A percentile compares a stretch with the other conserved stretches of the same genome.
These are phyloP conservation scores for Cepaea hortensis DNA, from an alignment of 2,888 invertebrate species.

Conservation along the genomic window DNA sequence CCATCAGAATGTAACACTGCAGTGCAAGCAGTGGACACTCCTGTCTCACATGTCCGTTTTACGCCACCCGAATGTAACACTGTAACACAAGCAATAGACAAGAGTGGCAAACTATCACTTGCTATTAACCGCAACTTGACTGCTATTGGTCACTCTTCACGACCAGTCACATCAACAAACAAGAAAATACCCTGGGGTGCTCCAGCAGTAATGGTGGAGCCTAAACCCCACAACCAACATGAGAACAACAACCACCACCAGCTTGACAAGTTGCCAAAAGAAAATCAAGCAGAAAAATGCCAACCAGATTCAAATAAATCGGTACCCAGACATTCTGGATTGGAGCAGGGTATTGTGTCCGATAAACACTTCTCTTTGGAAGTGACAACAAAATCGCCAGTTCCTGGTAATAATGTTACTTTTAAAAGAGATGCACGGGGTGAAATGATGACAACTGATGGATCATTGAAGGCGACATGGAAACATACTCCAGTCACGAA, in stretches of 20 bases:
- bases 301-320: not conserved
- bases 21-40: not conserved
- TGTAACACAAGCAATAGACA: not conserved
- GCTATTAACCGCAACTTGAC: too few species aligned
- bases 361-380: too few species aligned
- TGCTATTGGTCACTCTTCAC: not conserved
- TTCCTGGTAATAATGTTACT: not conserved
- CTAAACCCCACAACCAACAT: not conserved
- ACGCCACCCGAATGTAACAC: not conserved
- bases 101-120: not conserved
- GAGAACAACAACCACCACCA: not conserved
- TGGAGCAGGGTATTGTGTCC: not conserved
- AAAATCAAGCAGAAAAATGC: not conserved
- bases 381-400: not conserved
- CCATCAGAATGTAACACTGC: too few species aligned
- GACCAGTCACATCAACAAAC: not conserved
- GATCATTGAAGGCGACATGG: not conserved
- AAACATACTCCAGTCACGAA: not conserved
- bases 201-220: not conserved
- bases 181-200: conserved; percentile 13
- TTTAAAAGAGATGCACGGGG: not conserved
- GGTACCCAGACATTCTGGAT: not conserved
- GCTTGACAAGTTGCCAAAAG: not conserved
- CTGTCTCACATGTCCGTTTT: too few species aligned
- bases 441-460: not conserved